phyloP scores from a whole-genome alignment of 1,140 invertebrate genomes.

The Pogonomyrmex californicus region DNA sequence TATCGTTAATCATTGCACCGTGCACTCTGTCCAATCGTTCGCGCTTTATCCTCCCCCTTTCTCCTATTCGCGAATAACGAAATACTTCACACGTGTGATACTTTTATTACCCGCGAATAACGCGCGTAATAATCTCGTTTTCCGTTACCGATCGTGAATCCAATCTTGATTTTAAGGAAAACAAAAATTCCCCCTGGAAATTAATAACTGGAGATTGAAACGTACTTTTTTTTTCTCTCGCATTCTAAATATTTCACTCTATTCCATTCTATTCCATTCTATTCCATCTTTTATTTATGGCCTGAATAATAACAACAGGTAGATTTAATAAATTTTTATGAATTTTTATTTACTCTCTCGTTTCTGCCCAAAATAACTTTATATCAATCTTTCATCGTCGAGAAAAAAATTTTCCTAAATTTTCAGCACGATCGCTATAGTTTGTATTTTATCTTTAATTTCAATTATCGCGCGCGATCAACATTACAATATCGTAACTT shows the following conservation, averaged over 20 bases:
- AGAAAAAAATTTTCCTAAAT: neutral
- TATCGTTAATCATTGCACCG: constrained; percentile 56
- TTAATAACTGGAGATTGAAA: neutral
- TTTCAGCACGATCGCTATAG: neutral
- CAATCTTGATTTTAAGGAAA: constrained; percentile 14
- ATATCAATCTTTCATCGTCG: neutral
- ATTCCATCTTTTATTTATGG: neutral
- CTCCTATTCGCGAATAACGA: neutral
- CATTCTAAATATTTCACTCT: neutral
- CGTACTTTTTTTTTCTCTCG: neutral
- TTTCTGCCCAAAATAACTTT: constrained; percentile 8
- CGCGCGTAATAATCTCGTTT: constrained; percentile 10
- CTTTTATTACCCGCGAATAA: neutral
- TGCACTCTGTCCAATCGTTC: constrained; percentile 33
- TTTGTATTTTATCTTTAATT: neutral
- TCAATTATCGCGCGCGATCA: neutral
- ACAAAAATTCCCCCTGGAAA: neutral
- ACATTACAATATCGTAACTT: neutral
- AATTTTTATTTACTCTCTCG: neutral
- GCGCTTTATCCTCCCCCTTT: neutral
- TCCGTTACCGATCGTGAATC: neutral
- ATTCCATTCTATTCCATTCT: neutral
- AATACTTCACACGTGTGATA: constrained; percentile 6
- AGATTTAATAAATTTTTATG: constrained; percentile 15
- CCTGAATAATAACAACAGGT: constrained; percentile 5